phyloP scores from a whole-genome alignment of 1,140 invertebrate species.

The Leptestheria dahalacensis region DNA sequence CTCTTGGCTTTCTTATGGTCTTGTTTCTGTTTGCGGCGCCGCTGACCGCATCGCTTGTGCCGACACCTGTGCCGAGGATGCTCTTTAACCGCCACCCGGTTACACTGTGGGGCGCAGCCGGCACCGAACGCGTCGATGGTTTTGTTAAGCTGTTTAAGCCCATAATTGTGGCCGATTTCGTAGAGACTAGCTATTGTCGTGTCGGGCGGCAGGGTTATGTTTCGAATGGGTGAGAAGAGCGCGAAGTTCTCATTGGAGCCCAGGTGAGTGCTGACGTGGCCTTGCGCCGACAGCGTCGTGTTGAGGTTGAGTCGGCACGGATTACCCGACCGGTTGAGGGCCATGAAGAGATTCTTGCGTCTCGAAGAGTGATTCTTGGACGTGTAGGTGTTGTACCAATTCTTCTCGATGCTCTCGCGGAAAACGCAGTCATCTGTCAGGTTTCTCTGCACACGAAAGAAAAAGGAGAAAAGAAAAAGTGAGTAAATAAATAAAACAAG shows the following conservation, averaged over 20 bases:
- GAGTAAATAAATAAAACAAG: not conserved
- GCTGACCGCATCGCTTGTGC: not conserved
- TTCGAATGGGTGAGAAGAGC: conserved; percentile 13
- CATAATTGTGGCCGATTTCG: not conserved
- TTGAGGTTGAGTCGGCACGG: conserved; percentile 51
- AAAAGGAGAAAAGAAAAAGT: conserved; percentile 19
- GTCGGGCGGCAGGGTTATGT: conserved; percentile 10
- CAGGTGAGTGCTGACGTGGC: conserved; percentile 2
- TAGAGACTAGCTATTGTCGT: conserved; percentile 14
- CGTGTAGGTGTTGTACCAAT: conserved; percentile 72
- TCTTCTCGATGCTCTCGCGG: conserved; percentile 64
- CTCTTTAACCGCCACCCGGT: conserved; percentile 3
- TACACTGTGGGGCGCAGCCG: not conserved
- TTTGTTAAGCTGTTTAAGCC: not conserved
- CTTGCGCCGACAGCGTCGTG: conserved; percentile 22
- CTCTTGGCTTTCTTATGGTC: not conserved
- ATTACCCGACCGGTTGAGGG: conserved; percentile 46
- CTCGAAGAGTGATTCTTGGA: conserved; percentile 53
- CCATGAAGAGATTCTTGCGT: conserved; percentile 54
- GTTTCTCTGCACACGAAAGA: conserved; percentile 54
- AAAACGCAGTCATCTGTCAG: conserved; percentile 68
- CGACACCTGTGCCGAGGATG: conserved; percentile 4
- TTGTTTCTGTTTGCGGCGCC: not conserved
- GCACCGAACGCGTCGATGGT: not conserved
- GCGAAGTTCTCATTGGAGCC: conserved; percentile 13